Percentiles rank a stretch among this genome's conserved stretches.
Evolutionary conservation across 2,113 vertebrate species (phyloP).

Genomic region (Dipodomys spectabilis): DNA sequence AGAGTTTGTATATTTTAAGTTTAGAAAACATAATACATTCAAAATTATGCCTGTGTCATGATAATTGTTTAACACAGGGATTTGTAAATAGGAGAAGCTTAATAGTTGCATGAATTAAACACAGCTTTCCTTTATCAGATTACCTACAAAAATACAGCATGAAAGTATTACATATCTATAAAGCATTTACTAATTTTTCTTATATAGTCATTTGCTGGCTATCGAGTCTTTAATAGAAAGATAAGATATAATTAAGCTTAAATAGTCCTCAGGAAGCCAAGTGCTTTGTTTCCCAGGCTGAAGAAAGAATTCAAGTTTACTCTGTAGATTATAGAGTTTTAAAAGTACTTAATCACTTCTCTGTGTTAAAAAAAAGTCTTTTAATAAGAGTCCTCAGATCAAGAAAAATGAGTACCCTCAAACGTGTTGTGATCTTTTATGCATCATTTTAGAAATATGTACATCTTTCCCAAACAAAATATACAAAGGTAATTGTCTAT

Average conservation of each 20-base stretch:
- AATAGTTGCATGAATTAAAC: constrained; percentile 24
- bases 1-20: constrained; percentile 16
- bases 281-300: not conserved
- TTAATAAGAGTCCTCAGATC: constrained; percentile 19
- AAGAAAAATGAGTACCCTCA: constrained; percentile 52
- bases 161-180: constrained; percentile 11
- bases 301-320: not conserved
- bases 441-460: constrained; percentile 49
- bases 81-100: not conserved
- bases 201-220: not conserved
- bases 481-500: constrained; percentile 67
- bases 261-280: not conserved
- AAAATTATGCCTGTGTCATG: not conserved
- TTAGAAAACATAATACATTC: not conserved
- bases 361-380: not conserved
- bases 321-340: constrained; percentile 11
- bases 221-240: constrained; percentile 25
- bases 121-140: not conserved
- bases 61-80: not conserved
- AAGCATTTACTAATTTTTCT: constrained; percentile 36
- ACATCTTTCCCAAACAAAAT: constrained; percentile 57
- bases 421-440: constrained; percentile 53
- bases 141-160: not conserved
- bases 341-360: constrained; percentile 36
- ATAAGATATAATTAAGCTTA: not conserved